Base-by-base conservation (phyloP, 1,140 invertebrate species). In the Antheraea pernyi region DNA sequence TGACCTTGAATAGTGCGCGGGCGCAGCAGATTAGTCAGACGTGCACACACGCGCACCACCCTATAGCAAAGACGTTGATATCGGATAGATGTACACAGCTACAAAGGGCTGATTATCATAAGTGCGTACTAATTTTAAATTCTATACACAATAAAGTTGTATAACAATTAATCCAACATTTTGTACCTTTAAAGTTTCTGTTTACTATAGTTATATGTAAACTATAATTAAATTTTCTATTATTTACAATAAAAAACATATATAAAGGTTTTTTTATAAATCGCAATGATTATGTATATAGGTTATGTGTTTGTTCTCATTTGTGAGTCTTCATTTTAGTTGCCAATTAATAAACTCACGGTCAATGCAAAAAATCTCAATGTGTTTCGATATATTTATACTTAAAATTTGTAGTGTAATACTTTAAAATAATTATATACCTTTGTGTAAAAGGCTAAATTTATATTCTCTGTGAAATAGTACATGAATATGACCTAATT, bases 1-100 rank as follows among this genome's bases (percentile, higher is more conserved):
- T 91, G 86, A 88, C 89, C 89, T 91, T 91, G 89, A 87, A 79
- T 78, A 82, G 75, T 79, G 81, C 80, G 83, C 81, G 80, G 78
- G 81, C 85, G 84, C 85, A 86, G 78, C 82, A 84, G 80, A 88
- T 87, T 84, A 83, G 78, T 85, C 80, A 83, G 77, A 69, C 78
- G 77, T 73, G 71, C 72, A 77, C 78, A 78, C 72, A 68, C 68
- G 68, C 69, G 73, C 63, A 71, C 61, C 62, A 63, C 18, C 46
- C 46, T 16, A 13, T 53, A 53, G 46, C 46, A 53, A 53, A 53
- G 46, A 53, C 46, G 10, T 53, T 53, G 46, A 53, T 53, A 53
- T 53, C 46, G 46, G 9, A 53, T 16, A 6, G 6, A 53, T 53
- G 16, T 13, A 70, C 46, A 48, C 18, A 42, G 8, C 30, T 67